Percentiles rank a stretch among this genome's conserved stretches.
phyloP scores from a whole-genome alignment of 92 coral and sea anemone species.

The Pocillopora grandis region DNA sequence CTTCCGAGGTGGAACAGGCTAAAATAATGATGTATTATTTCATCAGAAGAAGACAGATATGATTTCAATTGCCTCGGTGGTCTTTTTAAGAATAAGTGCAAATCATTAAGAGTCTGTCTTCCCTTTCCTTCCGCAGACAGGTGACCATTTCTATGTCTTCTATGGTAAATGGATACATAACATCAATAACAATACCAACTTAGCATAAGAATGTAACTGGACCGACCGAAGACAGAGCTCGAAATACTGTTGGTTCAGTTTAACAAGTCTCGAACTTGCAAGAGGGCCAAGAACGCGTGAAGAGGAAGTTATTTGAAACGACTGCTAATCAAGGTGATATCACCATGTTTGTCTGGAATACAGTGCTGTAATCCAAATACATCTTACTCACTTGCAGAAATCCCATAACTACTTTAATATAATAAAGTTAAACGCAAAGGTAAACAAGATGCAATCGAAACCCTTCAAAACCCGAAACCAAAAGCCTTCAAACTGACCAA shows the following conservation, averaged over 20 bases:
- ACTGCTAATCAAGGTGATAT: too few species aligned
- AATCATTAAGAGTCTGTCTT: background rate
- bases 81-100: background rate
- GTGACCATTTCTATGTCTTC: too few species aligned
- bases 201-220: too few species aligned
- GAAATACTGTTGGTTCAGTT: too few species aligned
- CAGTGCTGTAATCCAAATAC: background rate
- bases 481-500: background rate
- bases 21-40: background rate
- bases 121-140: background rate
- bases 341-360: background rate
- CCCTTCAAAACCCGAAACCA: background rate
- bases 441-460: too few species aligned
- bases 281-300: background rate
- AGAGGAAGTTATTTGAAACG: background rate
- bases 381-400: background rate
- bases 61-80: slow-evolving; percentile 1
- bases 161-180: too few species aligned
- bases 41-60: background rate
- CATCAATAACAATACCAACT: too few species aligned
- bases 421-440: too few species aligned
- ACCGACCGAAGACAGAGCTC: too few species aligned
- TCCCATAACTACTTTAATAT: background rate
- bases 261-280: too few species aligned
- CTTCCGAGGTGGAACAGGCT: slow-evolving; percentile 4